These are phyloP conservation scores for Dreissena polymorpha DNA, from an alignment of 1,140 invertebrate genomes.

Conservation along the genomic window DNA sequence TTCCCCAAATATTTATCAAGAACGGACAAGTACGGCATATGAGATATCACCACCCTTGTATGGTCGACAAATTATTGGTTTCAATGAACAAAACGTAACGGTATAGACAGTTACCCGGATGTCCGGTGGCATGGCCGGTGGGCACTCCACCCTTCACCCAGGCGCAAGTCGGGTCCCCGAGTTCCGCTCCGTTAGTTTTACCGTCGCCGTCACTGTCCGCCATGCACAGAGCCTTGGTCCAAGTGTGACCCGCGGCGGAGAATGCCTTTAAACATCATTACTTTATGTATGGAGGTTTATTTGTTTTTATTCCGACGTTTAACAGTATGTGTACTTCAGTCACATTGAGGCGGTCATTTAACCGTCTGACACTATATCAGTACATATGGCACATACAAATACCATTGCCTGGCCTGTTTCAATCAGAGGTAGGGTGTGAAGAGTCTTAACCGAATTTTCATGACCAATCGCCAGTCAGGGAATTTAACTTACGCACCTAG, in stretches of 20 bases:
- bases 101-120: not conserved
- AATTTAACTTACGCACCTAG: no score
- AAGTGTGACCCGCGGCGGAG: not conserved
- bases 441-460: no score
- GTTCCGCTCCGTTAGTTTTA: not conserved
- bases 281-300: not conserved
- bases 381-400: not conserved
- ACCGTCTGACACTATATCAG: no score
- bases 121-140: not conserved
- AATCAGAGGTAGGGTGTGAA: not conserved
- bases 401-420: not conserved
- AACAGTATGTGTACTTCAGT: not conserved
- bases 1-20: no score
- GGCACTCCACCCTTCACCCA: not conserved
- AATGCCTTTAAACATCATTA: not conserved
- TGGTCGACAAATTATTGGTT: no score
- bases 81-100: no score
- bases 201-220: conserved; percentile 17
- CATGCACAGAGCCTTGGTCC: not conserved
- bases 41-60: no score
- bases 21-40: no score
- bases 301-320: not conserved
- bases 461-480: no score
- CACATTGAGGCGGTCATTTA: not conserved
- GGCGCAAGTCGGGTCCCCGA: not conserved